Conservation (phyloP, 2,797 vertebrate genomes). For the Leptatherina wallacei region DNA sequence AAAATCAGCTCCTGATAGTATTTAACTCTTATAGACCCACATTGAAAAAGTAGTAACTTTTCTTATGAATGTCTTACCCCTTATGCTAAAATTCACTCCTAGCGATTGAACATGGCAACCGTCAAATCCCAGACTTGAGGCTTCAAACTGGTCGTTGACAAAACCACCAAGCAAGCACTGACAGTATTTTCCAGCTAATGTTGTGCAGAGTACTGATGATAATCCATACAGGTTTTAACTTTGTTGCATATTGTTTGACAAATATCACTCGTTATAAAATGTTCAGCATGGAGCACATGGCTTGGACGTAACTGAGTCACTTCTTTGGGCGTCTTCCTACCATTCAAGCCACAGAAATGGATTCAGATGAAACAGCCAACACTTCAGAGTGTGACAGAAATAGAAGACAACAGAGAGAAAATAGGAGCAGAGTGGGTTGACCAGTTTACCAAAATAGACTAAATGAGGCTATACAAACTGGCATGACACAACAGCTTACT, state of each 20-base stretch:
- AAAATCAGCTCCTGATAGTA: too few species aligned
- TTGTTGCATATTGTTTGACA: not conserved
- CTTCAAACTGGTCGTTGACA: too few species aligned
- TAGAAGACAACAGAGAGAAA: slow-evolving; percentile 34
- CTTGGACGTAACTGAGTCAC: slow-evolving; percentile 6
- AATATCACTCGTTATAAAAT: not conserved
- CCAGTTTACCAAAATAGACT: slow-evolving; percentile 56
- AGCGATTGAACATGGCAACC: too few species aligned
- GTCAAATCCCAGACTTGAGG: too few species aligned
- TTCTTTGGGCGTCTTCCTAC: slow-evolving; percentile 4
- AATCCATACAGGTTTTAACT: not conserved
- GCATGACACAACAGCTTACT: slow-evolving; percentile 36
- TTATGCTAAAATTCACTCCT: too few species aligned
- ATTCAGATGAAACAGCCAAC: slow-evolving; percentile 32
- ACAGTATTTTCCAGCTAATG: not conserved
- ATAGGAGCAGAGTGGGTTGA: slow-evolving; percentile 14
- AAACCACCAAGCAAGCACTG: too few species aligned
- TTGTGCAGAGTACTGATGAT: too few species aligned
- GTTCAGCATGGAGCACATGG: not conserved
- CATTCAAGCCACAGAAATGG: slow-evolving; percentile 36
- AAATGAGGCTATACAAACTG: slow-evolving; percentile 47
- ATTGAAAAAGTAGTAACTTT: too few species aligned
- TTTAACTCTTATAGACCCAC: too few species aligned
- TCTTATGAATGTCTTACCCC: too few species aligned
- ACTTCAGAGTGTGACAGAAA: slow-evolving; percentile 30